phyloP scores from a whole-genome alignment of 2,113 vertebrate genomes.

The Heterotis niloticus region DNA sequence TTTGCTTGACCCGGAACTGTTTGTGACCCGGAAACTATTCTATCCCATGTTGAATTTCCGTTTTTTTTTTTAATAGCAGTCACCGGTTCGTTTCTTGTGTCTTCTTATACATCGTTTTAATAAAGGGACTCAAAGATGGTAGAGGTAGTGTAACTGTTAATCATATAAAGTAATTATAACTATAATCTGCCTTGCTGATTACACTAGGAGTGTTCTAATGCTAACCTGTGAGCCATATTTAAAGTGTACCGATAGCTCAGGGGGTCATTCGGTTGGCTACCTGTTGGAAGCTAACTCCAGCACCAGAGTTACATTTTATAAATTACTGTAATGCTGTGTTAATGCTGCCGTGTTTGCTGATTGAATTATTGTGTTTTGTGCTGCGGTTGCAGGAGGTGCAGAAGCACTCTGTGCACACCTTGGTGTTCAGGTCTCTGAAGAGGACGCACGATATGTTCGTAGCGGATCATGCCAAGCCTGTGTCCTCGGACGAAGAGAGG shows the following conservation, averaged over 20 bases:
- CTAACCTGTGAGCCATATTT: neutral
- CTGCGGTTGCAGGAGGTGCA: constrained; percentile 82
- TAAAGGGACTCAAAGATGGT: neutral
- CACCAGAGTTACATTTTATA: neutral
- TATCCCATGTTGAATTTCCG: neutral
- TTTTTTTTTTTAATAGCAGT: too few relatives aligned
- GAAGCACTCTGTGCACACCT: constrained; percentile 93
- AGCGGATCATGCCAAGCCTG: constrained; percentile 85
- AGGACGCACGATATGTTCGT: constrained; percentile 98
- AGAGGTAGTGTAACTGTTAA: neutral
- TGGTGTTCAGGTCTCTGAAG: constrained; percentile 97
- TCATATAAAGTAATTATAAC: neutral
- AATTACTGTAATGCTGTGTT: neutral
- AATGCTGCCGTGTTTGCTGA: too few relatives aligned
- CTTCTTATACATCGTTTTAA: neutral
- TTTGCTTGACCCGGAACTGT: too few relatives aligned
- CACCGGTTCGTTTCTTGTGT: too few relatives aligned
- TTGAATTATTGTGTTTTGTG: too few relatives aligned
- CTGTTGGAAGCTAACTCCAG: neutral
- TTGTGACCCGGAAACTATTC: too few relatives aligned
- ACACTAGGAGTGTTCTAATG: neutral
- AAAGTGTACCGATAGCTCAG: too few relatives aligned
- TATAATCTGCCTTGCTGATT: neutral
- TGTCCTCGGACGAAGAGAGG: constrained; percentile 83
- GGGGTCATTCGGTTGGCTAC: neutral